These are phyloP conservation scores for Drosophila equinoxialis DNA, from an alignment of 1,140 invertebrate species.

Conservation along the genomic window DNA sequence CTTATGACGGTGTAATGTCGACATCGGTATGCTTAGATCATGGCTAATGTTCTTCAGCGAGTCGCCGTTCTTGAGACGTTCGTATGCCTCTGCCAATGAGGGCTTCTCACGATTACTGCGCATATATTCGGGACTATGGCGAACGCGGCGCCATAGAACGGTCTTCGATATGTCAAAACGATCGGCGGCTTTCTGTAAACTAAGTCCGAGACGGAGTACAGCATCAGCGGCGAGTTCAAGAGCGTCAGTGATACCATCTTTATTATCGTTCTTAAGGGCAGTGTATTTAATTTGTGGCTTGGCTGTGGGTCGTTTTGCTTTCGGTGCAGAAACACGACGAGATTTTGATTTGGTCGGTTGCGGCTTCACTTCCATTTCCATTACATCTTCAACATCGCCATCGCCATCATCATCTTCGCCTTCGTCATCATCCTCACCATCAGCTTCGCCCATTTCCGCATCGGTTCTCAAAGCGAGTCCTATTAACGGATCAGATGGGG, in stretches of 20 bases:
- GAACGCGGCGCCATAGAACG: slow-evolving; percentile 86
- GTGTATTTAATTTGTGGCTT: slow-evolving; percentile 50
- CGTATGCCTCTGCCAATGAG: slow-evolving; percentile 84
- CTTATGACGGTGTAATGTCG: slow-evolving; percentile 86
- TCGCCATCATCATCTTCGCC: slow-evolving; percentile 32
- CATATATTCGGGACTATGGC: slow-evolving; percentile 83
- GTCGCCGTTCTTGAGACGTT: slow-evolving; percentile 85
- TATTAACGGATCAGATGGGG: slow-evolving; percentile 44
- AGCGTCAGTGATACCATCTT: slow-evolving; percentile 69
- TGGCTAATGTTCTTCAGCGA: slow-evolving; percentile 85
- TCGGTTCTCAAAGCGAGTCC: slow-evolving; percentile 19
- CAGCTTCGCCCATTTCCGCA: slow-evolving; percentile 35
- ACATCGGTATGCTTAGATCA: slow-evolving; percentile 85
- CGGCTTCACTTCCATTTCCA: slow-evolving; percentile 52
- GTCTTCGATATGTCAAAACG: slow-evolving; percentile 86
- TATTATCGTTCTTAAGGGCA: slow-evolving; percentile 54
- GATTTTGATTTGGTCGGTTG: slow-evolving; percentile 41
- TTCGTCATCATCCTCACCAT: slow-evolving; percentile 52
- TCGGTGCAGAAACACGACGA: slow-evolving; percentile 34
- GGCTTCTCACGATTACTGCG: slow-evolving; percentile 84
- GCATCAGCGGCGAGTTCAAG: slow-evolving; percentile 84
- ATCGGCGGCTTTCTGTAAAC: slow-evolving; percentile 85
- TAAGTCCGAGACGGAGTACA: slow-evolving; percentile 85
- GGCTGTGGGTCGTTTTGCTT: not conserved
- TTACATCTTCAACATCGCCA: slow-evolving; percentile 39